Evolutionary conservation across 2,113 vertebrate genomes (phyloP), one percentile per base, ranked within the genome.

Genomic region (Tyrannus savana): DNA sequence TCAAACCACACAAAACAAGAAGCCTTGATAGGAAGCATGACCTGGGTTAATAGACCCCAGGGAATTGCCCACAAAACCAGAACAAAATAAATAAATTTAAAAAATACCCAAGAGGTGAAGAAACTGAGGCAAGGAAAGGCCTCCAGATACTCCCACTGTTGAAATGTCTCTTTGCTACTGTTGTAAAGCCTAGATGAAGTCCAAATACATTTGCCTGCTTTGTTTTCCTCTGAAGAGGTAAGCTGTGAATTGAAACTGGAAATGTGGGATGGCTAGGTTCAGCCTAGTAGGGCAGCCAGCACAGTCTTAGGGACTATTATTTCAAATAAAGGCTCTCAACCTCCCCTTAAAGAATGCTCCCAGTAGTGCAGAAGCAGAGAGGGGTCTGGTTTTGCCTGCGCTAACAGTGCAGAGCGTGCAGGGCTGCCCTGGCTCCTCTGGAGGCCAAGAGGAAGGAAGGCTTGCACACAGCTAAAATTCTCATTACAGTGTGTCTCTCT

Each of bases 271-370:
- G n/a, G 19, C 15, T 82, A 8, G 17, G 5, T 52, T 87, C 19
- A 63, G 31, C 5, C 31, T 58, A 2, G 14, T 69, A 58, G 39
- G 30, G 52, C 60, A 92, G 22, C 39, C 52, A 73, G 62, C 56
- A 16, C 10, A 27, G 27, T 15, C 23, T 64, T 35, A 44, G 6
- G 12, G 24, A 3, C n/a, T 46, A 41, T 15, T 56, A 37, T 68
- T 64, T 72, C 3, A 1, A 44, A 35, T 58, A 44, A 7, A 39
- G 35, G 76, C 6, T 50, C 33, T 77, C 46, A 81, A 16, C 37
- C 28, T 94, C 10, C 13, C 8, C 13, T 71, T 12, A 22, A n/a
- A 56, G 13, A 0, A 0, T 21, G 14, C 6, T 58, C 67, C 22
- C 33, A 42, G 41, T 14, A 27, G 15, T 27, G 47, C 62, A 83